Percentiles rank a stretch among this genome's conserved stretches.
These are phyloP conservation scores for Nomia melanderi DNA, from an alignment of 1,140 invertebrate genomes.

Conservation along the genomic window DNA sequence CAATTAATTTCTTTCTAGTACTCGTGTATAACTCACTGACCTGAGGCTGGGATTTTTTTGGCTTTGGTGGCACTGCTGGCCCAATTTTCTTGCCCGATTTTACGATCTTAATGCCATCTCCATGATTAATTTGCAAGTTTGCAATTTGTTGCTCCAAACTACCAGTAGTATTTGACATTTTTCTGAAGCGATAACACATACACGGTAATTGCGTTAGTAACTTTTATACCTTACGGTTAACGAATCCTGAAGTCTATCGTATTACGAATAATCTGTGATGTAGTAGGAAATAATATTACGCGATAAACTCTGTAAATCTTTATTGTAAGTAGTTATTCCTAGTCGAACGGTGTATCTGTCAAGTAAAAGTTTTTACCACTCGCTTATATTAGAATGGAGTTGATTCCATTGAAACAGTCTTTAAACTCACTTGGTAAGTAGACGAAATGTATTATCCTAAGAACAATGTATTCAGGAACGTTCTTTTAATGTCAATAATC, in stretches of 20 bases:
- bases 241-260: no score
- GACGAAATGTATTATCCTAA: not conserved
- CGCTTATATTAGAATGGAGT: slow-evolving; percentile 42
- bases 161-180: slow-evolving; percentile 74
- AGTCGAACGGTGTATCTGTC: slow-evolving; percentile 13
- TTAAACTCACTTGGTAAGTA: slow-evolving; percentile 45
- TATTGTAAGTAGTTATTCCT: slow-evolving; percentile 27
- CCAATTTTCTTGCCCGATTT: slow-evolving; percentile 85
- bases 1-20: not conserved
- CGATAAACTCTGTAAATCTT: not conserved
- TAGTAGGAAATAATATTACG: not conserved
- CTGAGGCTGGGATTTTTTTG: slow-evolving; percentile 87
- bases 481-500: not conserved
- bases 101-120: slow-evolving; percentile 63
- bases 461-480: not conserved
- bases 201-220: no score
- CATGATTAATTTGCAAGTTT: slow-evolving; percentile 76
- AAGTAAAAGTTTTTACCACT: slow-evolving; percentile 15
- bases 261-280: not conserved
- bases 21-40: slow-evolving; percentile 80
- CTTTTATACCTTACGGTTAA: no score
- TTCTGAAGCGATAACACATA: slow-evolving; percentile 40
- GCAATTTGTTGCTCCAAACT: slow-evolving; percentile 81
- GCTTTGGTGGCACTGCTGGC: slow-evolving; percentile 90
- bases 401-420: slow-evolving; percentile 33